A percentile compares a stretch with the other conserved stretches of the same genome.
These are phyloP conservation scores for Mesoligia furuncula DNA, from an alignment of 2,888 invertebrate genomes.

Conservation along the genomic window DNA sequence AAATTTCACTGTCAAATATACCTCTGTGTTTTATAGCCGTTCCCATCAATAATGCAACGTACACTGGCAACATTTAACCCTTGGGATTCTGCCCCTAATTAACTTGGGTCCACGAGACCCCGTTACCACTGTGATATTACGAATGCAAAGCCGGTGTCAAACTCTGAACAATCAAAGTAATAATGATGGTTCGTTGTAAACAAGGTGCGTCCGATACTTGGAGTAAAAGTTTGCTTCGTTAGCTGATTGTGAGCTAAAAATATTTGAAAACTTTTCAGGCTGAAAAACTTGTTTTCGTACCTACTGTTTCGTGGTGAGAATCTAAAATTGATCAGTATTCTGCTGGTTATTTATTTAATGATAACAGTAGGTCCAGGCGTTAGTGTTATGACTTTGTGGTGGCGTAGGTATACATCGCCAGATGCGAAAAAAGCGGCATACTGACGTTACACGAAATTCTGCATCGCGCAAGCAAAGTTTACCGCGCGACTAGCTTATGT, in stretches of 20 bases:
- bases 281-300: not conserved
- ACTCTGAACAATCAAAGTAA: conserved; percentile 68
- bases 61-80: conserved; percentile 73
- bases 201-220: conserved; percentile 59
- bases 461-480: not conserved
- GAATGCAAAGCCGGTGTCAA: conserved; percentile 73
- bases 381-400: not conserved
- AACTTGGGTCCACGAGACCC: conserved; percentile 66
- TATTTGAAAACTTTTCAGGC: conserved; percentile 22
- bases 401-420: not conserved
- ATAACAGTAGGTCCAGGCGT: not conserved
- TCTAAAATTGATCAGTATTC: not conserved
- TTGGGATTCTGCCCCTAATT: conserved; percentile 74
- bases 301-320: not conserved
- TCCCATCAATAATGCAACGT: conserved; percentile 77
- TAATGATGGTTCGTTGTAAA: conserved; percentile 61
- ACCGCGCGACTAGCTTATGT: not conserved
- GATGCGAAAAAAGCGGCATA: not conserved
- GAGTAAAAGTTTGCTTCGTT: conserved; percentile 47
- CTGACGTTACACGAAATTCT: not conserved
- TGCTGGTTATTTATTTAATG: not conserved
- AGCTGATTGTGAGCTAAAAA: conserved; percentile 35
- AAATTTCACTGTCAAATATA: conserved; percentile 32
- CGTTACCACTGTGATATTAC: conserved; percentile 67
- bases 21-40: conserved; percentile 56